Evolutionary conservation across 2,888 invertebrate species (phyloP).

Genomic region (Drosophila formosana): DNA sequence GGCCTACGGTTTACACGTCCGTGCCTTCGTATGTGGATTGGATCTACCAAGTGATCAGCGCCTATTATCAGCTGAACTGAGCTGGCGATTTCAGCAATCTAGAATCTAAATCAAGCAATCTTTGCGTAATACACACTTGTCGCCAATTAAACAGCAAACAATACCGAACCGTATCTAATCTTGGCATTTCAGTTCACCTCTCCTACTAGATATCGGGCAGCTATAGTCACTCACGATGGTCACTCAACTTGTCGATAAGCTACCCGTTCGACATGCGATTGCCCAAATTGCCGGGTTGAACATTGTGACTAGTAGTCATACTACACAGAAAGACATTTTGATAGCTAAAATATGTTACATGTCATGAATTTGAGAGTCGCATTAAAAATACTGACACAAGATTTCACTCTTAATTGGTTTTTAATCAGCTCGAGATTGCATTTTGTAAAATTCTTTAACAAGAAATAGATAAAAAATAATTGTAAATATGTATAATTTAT

Average conservation of each 20-base stretch:
- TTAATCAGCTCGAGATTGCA: too few relatives aligned
- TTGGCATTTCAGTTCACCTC: slow-evolving; percentile 10
- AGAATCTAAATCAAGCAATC: slow-evolving; percentile 14
- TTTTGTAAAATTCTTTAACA: too few relatives aligned
- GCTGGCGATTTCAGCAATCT: slow-evolving; percentile 5
- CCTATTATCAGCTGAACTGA: slow-evolving; percentile 71
- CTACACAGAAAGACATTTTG: too few relatives aligned
- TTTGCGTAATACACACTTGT: slow-evolving; percentile 46
- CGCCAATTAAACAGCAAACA: slow-evolving; percentile 45
- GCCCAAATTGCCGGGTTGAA: slow-evolving; percentile 1
- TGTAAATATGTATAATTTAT: too few relatives aligned
- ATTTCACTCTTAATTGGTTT: too few relatives aligned
- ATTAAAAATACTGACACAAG: too few relatives aligned
- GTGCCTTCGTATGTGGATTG: slow-evolving; percentile 69
- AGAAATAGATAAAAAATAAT: too few relatives aligned
- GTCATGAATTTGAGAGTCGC: too few relatives aligned
- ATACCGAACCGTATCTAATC: slow-evolving; percentile 43
- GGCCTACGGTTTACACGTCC: slow-evolving; percentile 73
- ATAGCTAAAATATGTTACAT: too few relatives aligned
- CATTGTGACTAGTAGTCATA: background rate
- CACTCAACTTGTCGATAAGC: slow-evolving; percentile 41
- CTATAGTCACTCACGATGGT: slow-evolving; percentile 17
- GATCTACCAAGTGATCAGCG: slow-evolving; percentile 75
- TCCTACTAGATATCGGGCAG: slow-evolving; percentile 19
- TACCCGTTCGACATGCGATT: slow-evolving; percentile 14